These are phyloP conservation scores for Tetheella fluctuosa DNA, from an alignment of 2,888 invertebrate genomes.

Conservation along the genomic window DNA sequence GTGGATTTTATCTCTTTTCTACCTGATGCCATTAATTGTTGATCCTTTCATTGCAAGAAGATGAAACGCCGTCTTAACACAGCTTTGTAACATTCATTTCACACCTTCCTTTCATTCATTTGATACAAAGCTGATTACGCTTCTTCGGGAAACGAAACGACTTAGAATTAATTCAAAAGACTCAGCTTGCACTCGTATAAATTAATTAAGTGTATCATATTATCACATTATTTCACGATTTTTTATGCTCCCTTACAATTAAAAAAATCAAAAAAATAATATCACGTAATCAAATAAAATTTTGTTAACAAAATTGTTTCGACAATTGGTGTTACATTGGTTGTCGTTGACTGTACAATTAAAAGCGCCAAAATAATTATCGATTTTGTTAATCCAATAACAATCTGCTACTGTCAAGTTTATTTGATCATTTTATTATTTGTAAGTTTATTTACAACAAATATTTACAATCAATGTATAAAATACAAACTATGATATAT, in stretches of 20 bases:
- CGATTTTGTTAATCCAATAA: background rate
- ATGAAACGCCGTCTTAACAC: background rate
- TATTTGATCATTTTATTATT: too few species aligned
- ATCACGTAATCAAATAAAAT: too few species aligned
- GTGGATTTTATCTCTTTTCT: background rate
- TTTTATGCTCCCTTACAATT: too few species aligned
- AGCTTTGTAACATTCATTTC: slow-evolving; percentile 10
- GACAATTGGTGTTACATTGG: background rate
- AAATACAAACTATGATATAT: too few species aligned
- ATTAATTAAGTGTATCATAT: background rate
- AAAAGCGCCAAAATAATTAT: slow-evolving; percentile 1
- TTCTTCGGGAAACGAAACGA: slow-evolving; percentile 1
- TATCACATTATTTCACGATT: background rate
- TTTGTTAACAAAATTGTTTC: too few species aligned
- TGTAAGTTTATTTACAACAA: too few species aligned
- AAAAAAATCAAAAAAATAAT: too few species aligned
- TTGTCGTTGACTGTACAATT: background rate
- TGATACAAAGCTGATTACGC: slow-evolving; percentile 11
- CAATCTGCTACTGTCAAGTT: background rate
- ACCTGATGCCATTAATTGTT: slow-evolving; percentile 10
- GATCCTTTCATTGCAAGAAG: slow-evolving; percentile 6
- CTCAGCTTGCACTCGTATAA: background rate
- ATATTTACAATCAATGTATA: too few species aligned
- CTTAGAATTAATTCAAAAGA: slow-evolving; percentile 1
- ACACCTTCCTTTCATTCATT: slow-evolving; percentile 5